These are phyloP conservation scores for Rotaria sp. DNA, from an alignment of 2,888 invertebrate species.

Conservation along the genomic window DNA sequence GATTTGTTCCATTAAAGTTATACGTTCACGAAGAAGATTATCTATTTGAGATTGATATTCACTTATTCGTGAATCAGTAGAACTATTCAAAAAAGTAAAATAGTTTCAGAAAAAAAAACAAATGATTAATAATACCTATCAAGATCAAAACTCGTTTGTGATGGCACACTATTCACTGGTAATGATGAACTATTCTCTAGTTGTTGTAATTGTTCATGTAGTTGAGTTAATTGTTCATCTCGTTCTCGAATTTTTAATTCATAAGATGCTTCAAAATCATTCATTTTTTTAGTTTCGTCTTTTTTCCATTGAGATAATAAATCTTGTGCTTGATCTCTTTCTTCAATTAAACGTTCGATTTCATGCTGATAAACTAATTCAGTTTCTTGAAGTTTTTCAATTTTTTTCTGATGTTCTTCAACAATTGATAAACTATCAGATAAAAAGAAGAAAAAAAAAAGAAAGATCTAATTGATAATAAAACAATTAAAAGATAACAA, in stretches of 20 bases:
- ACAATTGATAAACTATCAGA: background rate
- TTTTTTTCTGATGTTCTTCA: background rate
- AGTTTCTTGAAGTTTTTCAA: background rate
- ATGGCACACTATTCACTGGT: too few relatives aligned
- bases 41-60: slow-evolving; percentile 1
- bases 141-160: background rate
- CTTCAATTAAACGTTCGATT: background rate
- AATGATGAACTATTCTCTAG: too few relatives aligned
- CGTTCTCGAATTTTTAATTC: background rate
- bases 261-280: background rate
- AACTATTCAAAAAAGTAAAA: background rate
- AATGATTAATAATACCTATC: background rate
- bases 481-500: background rate
- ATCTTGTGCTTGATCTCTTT: background rate
- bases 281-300: background rate
- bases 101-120: too few relatives aligned
- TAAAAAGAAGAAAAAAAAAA: background rate
- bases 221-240: too few relatives aligned
- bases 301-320: background rate
- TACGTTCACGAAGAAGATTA: background rate
- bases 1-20: background rate
- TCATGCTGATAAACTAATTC: background rate
- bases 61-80: background rate
- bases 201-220: too few relatives aligned
- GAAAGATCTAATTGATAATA: too few relatives aligned